These are phyloP conservation scores for Cardiocondyla obscurior DNA, from an alignment of 1,140 invertebrate species.

Conservation along the genomic window DNA sequence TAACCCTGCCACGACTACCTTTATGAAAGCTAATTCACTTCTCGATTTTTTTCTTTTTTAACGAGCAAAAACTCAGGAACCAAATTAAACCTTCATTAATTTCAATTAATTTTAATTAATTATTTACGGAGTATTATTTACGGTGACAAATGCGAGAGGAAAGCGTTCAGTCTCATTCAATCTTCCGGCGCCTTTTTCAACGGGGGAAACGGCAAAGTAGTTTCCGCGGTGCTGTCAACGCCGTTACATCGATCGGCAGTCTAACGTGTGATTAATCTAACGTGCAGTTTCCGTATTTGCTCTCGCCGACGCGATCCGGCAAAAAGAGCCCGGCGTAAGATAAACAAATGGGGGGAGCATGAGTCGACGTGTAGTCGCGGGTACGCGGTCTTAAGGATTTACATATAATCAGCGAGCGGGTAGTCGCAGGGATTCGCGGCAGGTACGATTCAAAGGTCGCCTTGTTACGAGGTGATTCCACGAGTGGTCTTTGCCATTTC, in stretches of 20 bases:
- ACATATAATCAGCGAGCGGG: slow-evolving; percentile 66
- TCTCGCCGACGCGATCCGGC: slow-evolving; percentile 22
- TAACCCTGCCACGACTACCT: background rate
- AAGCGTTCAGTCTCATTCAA: slow-evolving; percentile 12
- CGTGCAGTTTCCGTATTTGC: slow-evolving; percentile 38
- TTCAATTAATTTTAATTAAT: slow-evolving; percentile 31
- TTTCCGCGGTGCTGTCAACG: slow-evolving; percentile 21
- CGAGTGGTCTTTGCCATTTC: slow-evolving; percentile 72
- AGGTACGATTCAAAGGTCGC: slow-evolving; percentile 68
- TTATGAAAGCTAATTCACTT: background rate
- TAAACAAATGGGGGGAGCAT: slow-evolving; percentile 32
- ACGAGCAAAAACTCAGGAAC: background rate
- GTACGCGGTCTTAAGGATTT: slow-evolving; percentile 53
- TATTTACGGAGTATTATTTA: background rate
- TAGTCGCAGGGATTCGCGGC: slow-evolving; percentile 18
- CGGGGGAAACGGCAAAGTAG: background rate
- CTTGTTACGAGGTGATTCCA: slow-evolving; percentile 72
- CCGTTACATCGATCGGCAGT: background rate
- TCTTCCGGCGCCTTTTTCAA: too few species aligned
- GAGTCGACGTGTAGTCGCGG: slow-evolving; percentile 16
- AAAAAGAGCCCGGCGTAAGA: slow-evolving; percentile 24
- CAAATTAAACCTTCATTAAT: background rate
- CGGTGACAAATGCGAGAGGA: background rate
- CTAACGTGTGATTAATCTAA: slow-evolving; percentile 49
- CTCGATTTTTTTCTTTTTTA: background rate